Evolutionary conservation across 2,797 vertebrate genomes (phyloP), one percentile per base, ranked within the genome.

Genomic region (Oryzias sinensis): DNA sequence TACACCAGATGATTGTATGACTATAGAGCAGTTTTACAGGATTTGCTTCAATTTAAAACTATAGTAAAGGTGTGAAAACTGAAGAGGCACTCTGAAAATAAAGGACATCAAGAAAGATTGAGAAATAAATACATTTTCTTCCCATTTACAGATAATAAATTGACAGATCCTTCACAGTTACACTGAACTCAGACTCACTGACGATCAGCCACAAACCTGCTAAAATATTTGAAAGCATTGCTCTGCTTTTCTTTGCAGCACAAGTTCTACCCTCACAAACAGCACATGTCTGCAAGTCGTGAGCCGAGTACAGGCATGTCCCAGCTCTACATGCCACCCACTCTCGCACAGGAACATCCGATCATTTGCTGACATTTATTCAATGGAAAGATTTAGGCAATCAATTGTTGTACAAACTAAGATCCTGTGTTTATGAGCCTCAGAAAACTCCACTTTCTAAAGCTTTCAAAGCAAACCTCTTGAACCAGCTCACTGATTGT

Each of bases 121-220:
- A 2, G 29, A 33, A 8, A 33, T 33, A 2, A 33, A 33, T 33
- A 9, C 2, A 11, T 9, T 13, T 43, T 17, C 44, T 74, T 37
- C 9, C n/a, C 49, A 66, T 69, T 76, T 60, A 44, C 49, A 4
- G 49, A 20, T 59, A 65, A 79, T 76, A 62, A 57, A 74, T 85
- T 68, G 77, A 55, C 49, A 77, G 17, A 58, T 43, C 43, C 27
- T 77, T 87, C 65, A 57, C 75, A 75, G 76, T 65, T 80, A 73
- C 82, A 71, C 11, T 49, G 56, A 2, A 62, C 57, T 71, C 53
- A 40, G 43, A 62, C 40, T 46, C 43, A 56, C 11, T 4, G 47
- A 20, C 14, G 3, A 24, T 41, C 27, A 43, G n/a, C 62, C 6
- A 43, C 40, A 13, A 40, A 14, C n/a, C 74, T 22, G 7, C 53